Conservation (phyloP, 2,888 invertebrate genomes). For the Thecophora atra region DNA sequence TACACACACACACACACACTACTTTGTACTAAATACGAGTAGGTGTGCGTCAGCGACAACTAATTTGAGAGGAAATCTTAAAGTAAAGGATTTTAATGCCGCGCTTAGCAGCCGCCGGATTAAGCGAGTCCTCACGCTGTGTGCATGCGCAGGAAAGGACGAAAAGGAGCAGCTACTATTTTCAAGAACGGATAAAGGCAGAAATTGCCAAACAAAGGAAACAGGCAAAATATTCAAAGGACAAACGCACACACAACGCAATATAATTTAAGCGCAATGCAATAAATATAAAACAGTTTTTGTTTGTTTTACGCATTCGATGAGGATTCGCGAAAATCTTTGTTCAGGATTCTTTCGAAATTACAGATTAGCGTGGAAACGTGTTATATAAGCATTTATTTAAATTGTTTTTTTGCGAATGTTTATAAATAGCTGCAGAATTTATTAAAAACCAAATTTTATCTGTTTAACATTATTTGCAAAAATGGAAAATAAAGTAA, state of each 20-base stretch:
- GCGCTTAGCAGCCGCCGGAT: neutral
- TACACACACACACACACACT: neutral
- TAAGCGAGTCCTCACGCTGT: conserved; percentile 15
- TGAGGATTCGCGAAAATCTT: too few species aligned
- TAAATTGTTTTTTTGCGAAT: too few species aligned
- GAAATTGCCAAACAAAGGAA: conserved; percentile 10
- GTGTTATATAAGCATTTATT: too few species aligned
- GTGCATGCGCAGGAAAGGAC: conserved; percentile 28
- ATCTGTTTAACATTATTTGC: too few species aligned
- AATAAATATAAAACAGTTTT: neutral
- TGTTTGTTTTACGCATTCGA: neutral
- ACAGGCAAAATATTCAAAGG: neutral
- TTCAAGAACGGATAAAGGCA: conserved; percentile 11
- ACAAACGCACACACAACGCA: conserved; percentile 13
- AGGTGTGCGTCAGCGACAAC: neutral
- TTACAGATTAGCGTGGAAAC: too few species aligned
- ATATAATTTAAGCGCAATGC: too few species aligned
- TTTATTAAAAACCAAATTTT: too few species aligned
- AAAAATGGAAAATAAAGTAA: too few species aligned
- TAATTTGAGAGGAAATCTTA: conserved; percentile 13
- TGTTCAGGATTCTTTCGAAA: too few species aligned
- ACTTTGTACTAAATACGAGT: neutral
- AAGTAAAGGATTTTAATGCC: conserved; percentile 31
- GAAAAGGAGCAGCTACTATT: neutral
- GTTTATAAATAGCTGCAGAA: too few species aligned